Conservation (phyloP, 2,888 invertebrate species). For the Agrotis exclamationis region DNA sequence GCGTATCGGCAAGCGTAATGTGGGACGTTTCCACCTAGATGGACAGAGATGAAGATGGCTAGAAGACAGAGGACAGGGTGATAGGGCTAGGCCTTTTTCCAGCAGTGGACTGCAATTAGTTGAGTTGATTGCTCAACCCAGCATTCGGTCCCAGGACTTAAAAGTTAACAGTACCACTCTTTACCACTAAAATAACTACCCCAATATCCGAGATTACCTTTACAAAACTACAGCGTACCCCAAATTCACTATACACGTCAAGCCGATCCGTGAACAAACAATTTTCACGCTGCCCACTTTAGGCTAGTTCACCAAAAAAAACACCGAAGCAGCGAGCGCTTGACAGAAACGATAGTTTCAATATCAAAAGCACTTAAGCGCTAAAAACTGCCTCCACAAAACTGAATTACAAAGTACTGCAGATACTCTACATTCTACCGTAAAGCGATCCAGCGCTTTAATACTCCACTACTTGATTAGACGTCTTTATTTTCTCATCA, state of each 20-base stretch:
- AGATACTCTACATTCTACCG: constrained; percentile 29
- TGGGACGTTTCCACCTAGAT: no score
- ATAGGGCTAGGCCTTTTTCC: no score
- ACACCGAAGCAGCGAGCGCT: constrained; percentile 35
- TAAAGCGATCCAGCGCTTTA: constrained; percentile 47
- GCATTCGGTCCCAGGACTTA: no score
- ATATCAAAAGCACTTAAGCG: constrained; percentile 58
- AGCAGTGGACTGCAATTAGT: no score
- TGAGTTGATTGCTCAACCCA: no score
- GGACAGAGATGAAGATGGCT: no score
- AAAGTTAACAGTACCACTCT: no score
- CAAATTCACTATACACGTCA: constrained; percentile 18
- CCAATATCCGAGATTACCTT: background rate
- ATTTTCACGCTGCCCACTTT: constrained; percentile 38
- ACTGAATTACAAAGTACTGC: constrained; percentile 42
- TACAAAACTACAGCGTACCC: background rate
- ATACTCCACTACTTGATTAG: constrained; percentile 40
- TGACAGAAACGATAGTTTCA: constrained; percentile 49
- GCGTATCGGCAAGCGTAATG: no score
- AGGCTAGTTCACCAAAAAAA: constrained; percentile 26
- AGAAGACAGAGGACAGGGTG: no score
- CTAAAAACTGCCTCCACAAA: constrained; percentile 45
- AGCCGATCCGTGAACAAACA: constrained; percentile 33
- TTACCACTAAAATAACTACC: no score
- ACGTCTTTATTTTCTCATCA: constrained; percentile 59